Evolutionary conservation across 2,113 vertebrate genomes (phyloP).

Genomic region (Nansenia antarctica): DNA sequence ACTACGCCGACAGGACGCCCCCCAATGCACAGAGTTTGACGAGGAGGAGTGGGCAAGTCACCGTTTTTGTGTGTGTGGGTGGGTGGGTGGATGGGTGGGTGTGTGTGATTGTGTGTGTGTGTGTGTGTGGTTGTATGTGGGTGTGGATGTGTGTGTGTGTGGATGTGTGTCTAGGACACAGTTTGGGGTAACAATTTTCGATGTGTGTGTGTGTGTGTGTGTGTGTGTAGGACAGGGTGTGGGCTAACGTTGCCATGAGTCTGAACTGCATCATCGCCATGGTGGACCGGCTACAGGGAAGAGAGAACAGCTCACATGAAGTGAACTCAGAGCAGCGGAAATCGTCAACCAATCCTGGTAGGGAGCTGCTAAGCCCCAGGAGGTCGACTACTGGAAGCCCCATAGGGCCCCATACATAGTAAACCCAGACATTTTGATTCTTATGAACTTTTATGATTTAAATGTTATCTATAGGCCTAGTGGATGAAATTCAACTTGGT

Average conservation of each 20-base stretch:
- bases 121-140: neutral
- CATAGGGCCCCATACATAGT: no score
- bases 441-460: no score
- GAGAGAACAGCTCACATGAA: constrained; percentile 33
- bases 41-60: constrained; percentile 88
- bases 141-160: neutral
- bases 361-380: no score
- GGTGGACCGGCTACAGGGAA: constrained; percentile 82
- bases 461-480: no score
- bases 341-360: no score
- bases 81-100: neutral
- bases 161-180: neutral
- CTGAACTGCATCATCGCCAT: constrained; percentile 86
- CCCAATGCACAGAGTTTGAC: constrained; percentile 77
- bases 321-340: constrained; percentile 52
- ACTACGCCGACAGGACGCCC: constrained; percentile 68
- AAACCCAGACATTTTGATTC: no score
- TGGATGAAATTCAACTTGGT: no score
- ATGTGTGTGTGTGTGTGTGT: constrained; percentile 45
- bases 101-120: neutral
- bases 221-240: constrained; percentile 68
- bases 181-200: neutral
- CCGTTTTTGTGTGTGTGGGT: neutral
- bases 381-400: no score
- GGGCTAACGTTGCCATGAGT: constrained; percentile 85